Conservation (phyloP, 2,113 vertebrate species). For the Chlamydotis undulata region DNA sequence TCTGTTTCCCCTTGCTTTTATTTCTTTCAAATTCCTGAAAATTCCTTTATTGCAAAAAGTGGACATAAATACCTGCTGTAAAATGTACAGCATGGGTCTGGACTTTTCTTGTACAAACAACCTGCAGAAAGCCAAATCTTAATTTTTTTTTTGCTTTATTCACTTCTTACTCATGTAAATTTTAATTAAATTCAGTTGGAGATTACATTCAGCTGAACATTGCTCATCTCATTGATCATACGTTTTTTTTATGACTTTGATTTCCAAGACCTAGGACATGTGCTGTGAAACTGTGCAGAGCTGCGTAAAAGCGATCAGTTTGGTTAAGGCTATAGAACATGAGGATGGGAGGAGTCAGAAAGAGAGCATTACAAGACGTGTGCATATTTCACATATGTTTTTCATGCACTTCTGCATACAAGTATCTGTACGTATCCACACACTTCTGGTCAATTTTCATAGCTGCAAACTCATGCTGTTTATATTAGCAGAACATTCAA, state of each 20-base stretch:
- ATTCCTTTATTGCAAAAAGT: neutral
- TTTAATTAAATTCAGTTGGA: neutral
- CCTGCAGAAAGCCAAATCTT: neutral
- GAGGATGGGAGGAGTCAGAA: neutral
- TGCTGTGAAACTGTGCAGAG: neutral
- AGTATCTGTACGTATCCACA: neutral
- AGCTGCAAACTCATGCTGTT: neutral
- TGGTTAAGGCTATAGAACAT: neutral
- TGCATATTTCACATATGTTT: neutral
- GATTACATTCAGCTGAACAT: neutral
- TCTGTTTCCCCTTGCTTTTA: neutral
- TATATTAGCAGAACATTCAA: neutral
- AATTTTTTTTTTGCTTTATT: neutral
- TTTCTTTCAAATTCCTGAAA: neutral
- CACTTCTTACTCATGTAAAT: neutral
- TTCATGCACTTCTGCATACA: neutral
- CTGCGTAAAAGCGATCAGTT: neutral
- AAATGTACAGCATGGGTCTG: neutral
- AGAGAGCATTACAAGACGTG: neutral
- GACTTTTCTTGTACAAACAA: neutral
- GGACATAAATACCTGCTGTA: neutral
- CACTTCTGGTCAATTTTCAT: neutral
- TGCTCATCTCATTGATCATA: neutral
- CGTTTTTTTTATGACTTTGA: neutral
- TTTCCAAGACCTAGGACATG: neutral